phyloP scores from a whole-genome alignment of 2,797 vertebrate species.

The Otus scops region DNA sequence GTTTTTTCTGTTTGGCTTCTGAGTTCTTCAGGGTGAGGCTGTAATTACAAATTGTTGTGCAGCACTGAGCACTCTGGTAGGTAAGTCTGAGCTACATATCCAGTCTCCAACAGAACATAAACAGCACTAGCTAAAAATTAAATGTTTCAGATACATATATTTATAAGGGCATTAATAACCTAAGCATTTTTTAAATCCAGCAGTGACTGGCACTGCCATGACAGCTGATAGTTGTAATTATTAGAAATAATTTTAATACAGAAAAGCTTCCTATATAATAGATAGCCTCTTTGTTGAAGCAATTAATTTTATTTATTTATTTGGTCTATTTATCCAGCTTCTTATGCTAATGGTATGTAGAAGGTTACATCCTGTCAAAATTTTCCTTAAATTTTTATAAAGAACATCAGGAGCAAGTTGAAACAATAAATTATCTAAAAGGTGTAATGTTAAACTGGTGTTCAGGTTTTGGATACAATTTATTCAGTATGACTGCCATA shows the following conservation, averaged over 20 bases:
- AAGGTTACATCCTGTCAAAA: background rate
- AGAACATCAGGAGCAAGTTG: conserved; percentile 6
- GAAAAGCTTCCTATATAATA: background rate
- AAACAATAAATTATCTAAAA: conserved; percentile 39
- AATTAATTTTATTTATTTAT: conserved; percentile 29
- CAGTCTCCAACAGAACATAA: background rate
- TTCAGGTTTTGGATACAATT: background rate
- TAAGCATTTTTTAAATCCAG: background rate
- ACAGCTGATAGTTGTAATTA: conserved; percentile 13
- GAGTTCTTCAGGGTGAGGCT: background rate
- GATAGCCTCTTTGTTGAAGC: background rate
- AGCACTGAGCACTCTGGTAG: background rate
- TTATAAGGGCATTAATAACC: background rate
- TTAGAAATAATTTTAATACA: background rate
- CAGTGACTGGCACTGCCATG: background rate
- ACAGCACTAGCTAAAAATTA: background rate
- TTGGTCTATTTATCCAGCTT: background rate
- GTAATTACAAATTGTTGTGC: background rate
- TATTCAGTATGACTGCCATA: background rate
- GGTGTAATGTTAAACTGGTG: conserved; percentile 24
- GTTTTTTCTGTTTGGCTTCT: background rate
- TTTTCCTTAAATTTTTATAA: conserved; percentile 1
- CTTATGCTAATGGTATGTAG: background rate
- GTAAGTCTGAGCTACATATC: background rate
- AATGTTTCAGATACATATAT: background rate